phyloP scores from a whole-genome alignment of 2,888 invertebrate species.

The Zygaena filipendulae region DNA sequence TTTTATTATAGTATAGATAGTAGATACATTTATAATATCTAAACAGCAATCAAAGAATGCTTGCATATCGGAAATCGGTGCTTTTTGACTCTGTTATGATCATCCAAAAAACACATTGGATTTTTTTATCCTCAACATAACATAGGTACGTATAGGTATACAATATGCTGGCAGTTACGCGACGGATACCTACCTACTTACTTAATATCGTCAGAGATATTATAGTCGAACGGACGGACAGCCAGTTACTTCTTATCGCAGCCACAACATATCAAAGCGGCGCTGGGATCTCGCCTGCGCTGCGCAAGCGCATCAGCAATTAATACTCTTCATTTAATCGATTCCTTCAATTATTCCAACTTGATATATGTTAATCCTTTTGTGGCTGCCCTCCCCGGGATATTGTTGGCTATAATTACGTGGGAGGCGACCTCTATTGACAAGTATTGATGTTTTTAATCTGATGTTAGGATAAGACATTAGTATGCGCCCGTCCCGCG shows the following conservation, averaged over 20 bases:
- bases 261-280: conserved; percentile 4
- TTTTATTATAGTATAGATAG: too few relatives aligned
- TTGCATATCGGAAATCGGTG: too few relatives aligned
- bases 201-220: too few relatives aligned
- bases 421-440: conserved; percentile 66
- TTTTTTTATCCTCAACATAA: too few relatives aligned
- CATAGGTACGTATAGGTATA: too few relatives aligned
- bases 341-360: conserved; percentile 66
- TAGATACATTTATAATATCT: too few relatives aligned
- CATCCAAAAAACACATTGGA: too few relatives aligned
- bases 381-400: conserved; percentile 52
- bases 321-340: conserved; percentile 67
- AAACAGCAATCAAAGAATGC: too few relatives aligned
- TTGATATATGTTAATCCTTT: conserved; percentile 66
- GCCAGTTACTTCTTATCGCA: not conserved
- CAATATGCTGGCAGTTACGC: too few relatives aligned
- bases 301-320: conserved; percentile 62
- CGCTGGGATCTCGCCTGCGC: conserved; percentile 31
- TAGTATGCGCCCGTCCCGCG: conserved; percentile 58
- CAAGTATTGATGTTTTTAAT: conserved; percentile 69
- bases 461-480: conserved; percentile 67
- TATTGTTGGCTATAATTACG: conserved; percentile 66
- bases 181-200: too few relatives aligned
- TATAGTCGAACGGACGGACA: not conserved
- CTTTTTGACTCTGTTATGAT: too few relatives aligned